phyloP scores from a whole-genome alignment of 64 coral and sea anemone species.

The Acropora yongei region DNA sequence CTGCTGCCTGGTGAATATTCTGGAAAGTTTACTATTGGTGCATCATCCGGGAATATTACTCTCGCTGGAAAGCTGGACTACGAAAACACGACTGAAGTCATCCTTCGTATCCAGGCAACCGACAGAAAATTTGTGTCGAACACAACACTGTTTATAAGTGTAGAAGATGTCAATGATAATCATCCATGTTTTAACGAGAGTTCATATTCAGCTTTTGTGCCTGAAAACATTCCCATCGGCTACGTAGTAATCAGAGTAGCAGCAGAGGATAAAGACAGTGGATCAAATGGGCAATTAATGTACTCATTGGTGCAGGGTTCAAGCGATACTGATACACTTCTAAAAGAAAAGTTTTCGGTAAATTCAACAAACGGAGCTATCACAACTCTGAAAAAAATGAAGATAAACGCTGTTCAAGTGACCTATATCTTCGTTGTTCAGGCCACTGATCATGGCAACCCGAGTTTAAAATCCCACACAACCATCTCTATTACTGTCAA shows the following conservation, averaged over 20 bases:
- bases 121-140: conserved; percentile 1
- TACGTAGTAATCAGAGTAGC: neutral
- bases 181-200: neutral
- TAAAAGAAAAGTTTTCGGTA: neutral
- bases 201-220: neutral
- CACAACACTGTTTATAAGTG: neutral
- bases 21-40: neutral
- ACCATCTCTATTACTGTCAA: neutral
- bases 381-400: neutral
- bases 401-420: neutral
- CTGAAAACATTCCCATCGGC: neutral
- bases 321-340: neutral
- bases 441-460: neutral
- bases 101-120: conserved; percentile 5
- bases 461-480: neutral
- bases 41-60: conserved; percentile 32
- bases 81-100: neutral
- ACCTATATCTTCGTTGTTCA: neutral
- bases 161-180: conserved; percentile 14
- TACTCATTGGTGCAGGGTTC: neutral
- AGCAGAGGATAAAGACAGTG: conserved; percentile 24
- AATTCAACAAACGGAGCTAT: neutral
- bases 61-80: neutral
- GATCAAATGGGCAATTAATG: neutral
- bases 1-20: neutral